phyloP scores from a whole-genome alignment of 2,113 vertebrate species.

The Amazona vittata region DNA sequence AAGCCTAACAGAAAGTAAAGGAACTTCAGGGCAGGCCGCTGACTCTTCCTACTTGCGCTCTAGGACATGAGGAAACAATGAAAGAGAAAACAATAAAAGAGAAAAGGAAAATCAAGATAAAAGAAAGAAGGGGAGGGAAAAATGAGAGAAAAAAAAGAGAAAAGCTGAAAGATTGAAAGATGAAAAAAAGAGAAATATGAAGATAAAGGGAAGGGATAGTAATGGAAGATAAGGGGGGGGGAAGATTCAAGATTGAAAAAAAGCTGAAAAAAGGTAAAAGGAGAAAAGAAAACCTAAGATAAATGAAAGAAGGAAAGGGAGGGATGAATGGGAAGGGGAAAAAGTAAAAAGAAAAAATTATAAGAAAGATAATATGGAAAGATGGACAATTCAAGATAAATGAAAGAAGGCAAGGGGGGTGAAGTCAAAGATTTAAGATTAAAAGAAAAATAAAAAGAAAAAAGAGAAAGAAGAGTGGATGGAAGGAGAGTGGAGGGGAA shows the following conservation, averaged over 20 bases:
- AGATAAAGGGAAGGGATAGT: not conserved
- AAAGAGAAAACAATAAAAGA: not conserved
- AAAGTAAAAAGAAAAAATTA: not conserved
- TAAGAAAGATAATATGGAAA: not conserved
- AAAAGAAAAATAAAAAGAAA: no score
- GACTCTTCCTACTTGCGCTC: accelerated
- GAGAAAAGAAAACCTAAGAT: not conserved
- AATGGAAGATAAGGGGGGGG: not conserved
- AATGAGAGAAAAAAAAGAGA: not conserved
- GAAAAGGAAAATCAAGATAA: not conserved
- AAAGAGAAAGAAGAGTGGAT: no score
- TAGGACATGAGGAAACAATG: not conserved
- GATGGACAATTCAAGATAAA: not conserved
- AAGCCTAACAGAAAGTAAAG: not conserved
- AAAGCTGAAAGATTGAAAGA: not conserved
- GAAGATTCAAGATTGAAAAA: not conserved
- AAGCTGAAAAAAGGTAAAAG: not conserved
- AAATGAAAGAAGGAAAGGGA: not conserved
- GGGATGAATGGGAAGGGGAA: not conserved
- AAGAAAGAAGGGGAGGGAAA: not conserved
- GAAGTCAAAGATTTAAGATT: no score
- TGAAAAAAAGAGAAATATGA: not conserved
- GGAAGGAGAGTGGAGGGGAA: no score
- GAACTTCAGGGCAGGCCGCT: accelerated
- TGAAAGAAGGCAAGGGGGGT: not conserved